These are phyloP conservation scores for Malacoctenus gilli DNA, from an alignment of 2,797 vertebrate genomes.

Conservation along the genomic window DNA sequence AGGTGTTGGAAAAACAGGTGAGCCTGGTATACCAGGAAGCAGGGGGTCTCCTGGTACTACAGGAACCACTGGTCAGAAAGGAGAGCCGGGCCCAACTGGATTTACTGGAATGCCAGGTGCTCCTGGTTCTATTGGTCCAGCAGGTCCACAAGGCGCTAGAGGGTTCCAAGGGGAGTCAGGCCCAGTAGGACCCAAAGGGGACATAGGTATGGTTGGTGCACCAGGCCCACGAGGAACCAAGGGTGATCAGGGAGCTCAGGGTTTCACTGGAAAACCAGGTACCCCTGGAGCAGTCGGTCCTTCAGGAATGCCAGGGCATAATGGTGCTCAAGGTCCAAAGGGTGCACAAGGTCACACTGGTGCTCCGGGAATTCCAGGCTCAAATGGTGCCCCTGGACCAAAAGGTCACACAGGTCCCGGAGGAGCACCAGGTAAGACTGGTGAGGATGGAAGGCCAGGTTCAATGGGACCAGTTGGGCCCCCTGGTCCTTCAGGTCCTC, in stretches of 20 bases:
- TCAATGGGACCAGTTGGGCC: constrained; percentile 85
- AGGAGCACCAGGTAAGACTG: constrained; percentile 86
- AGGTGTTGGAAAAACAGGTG: constrained; percentile 90
- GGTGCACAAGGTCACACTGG: constrained; percentile 85
- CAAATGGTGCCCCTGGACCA: constrained; percentile 81
- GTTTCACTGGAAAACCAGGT: constrained; percentile 90
- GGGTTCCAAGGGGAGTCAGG: constrained; percentile 87
- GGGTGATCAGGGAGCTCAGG: constrained; percentile 88
- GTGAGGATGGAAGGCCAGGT: constrained; percentile 87
- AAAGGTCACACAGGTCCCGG: constrained; percentile 86
- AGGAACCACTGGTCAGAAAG: constrained; percentile 90
- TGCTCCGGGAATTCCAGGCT: constrained; percentile 84
- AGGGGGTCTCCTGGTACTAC: constrained; percentile 86
- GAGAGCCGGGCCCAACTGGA: constrained; percentile 89
- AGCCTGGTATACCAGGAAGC: constrained; percentile 88
- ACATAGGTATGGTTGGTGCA: constrained; percentile 83
- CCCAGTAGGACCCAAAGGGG: constrained; percentile 87
- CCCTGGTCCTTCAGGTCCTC: constrained; percentile 81
- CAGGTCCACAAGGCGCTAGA: constrained; percentile 88
- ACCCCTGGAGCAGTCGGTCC: constrained; percentile 86
- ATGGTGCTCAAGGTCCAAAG: constrained; percentile 88
- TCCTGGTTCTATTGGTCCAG: constrained; percentile 82
- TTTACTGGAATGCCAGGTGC: constrained; percentile 86
- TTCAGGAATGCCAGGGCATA: constrained; percentile 84
- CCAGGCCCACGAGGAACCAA: constrained; percentile 86